Evolutionary conservation across 1,140 invertebrate genomes (phyloP).

Genomic region (Probaryconus sp.): DNA sequence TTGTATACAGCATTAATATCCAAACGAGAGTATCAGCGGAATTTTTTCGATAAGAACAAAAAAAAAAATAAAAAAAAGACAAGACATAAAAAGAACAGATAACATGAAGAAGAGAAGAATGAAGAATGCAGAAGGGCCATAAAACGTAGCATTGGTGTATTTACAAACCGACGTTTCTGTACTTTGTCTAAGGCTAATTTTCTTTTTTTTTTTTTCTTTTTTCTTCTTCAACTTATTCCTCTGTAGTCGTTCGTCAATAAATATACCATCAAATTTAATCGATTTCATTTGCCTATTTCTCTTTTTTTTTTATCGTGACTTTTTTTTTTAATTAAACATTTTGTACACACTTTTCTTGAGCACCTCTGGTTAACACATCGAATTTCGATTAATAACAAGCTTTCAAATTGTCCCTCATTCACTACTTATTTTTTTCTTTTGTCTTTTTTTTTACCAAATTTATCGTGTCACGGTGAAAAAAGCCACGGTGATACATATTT

Average conservation of each 20-base stretch:
- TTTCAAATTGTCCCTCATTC: slow-evolving; percentile 15
- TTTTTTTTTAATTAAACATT: slow-evolving; percentile 33
- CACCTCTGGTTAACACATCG: slow-evolving; percentile 69
- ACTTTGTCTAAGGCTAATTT: slow-evolving; percentile 40
- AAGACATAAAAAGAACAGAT: slow-evolving; percentile 4
- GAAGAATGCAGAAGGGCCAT: slow-evolving; percentile 21
- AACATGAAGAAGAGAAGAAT: slow-evolving; percentile 31
- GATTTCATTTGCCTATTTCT: slow-evolving; percentile 18
- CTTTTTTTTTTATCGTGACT: not conserved
- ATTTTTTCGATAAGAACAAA: slow-evolving; percentile 8
- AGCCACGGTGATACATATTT: slow-evolving; percentile 52
- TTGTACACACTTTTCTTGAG: slow-evolving; percentile 71
- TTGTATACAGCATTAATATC: too few species aligned
- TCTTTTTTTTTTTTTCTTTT: slow-evolving; percentile 18
- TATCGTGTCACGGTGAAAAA: slow-evolving; percentile 57
- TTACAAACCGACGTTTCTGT: slow-evolving; percentile 34
- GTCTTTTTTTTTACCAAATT: too few species aligned
- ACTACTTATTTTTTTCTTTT: too few species aligned
- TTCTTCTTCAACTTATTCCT: not conserved
- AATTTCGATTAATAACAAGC: slow-evolving; percentile 62
- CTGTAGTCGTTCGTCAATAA: slow-evolving; percentile 36
- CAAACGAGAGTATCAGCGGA: slow-evolving; percentile 13
- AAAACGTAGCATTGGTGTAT: slow-evolving; percentile 37
- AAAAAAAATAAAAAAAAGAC: slow-evolving; percentile 31
- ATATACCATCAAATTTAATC: slow-evolving; percentile 66